Evolutionary conservation across 2,113 vertebrate species (phyloP), one percentile per base, ranked within the genome.

Genomic region (Xerus inauris): DNA sequence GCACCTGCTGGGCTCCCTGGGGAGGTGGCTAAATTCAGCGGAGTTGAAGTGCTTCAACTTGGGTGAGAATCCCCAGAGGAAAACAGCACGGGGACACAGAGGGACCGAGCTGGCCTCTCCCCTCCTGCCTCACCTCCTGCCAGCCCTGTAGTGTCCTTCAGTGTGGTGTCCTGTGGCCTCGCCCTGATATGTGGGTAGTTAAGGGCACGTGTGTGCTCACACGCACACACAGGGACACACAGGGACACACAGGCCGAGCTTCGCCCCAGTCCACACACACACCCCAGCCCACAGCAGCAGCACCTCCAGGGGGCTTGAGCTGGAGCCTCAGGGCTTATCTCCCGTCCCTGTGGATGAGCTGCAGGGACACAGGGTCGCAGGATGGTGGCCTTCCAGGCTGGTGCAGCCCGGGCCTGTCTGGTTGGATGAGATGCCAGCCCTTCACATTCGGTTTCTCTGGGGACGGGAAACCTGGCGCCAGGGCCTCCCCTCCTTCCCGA

Each of bases 21-120:
- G 83, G 0, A 3, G 42, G 28, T 0, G 1, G 42, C 24, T 42
- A 6, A 76, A 5, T 38, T 32, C 35, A 1, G 69, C 75, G 69
- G 47, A 51, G 62, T 10, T 51, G 9, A 62, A 22, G 30, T 28
- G 5, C 64, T 72, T 72, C 17, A 10, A 5, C 51, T 28, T 28
- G 51, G 51, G 64, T 40, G 62, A n/a, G 7, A 51, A n/a, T n/a
- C 26, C 32, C 22, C 73, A 3, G 10, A 59, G 40, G 28, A 57
- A 24, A 16, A 45, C 5, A 19, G 4, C 28, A 17, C 17, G 9
- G 20, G 47, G 28, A 30, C 49, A 14, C 28, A 65, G 42, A 12
- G 26, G 40, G 8, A 8, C 35, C 1, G 17, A 54, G 20, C 35
- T 54, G 22, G 8, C 2, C 6, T 32, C 57, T 35, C 62, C 54